Conservation (phyloP, 2,888 invertebrate species). For the Lasioglossum lativentre region DNA sequence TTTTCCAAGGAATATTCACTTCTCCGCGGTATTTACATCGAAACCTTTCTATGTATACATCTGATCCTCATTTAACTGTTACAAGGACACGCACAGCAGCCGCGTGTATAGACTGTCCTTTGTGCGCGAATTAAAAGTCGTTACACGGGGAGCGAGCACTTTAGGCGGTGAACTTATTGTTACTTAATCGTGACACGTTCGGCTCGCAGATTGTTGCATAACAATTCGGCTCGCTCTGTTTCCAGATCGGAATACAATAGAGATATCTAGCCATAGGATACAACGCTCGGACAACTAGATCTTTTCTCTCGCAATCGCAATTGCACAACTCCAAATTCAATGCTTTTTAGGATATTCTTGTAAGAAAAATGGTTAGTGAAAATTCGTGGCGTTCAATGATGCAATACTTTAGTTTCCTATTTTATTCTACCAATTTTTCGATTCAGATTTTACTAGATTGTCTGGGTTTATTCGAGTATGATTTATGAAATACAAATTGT, state of each 20-base stretch:
- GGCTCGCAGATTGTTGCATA: conserved; percentile 14
- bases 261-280: not conserved
- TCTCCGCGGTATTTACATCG: conserved; percentile 19
- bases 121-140: conserved; percentile 27
- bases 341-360: not conserved
- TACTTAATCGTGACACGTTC: conserved; percentile 13
- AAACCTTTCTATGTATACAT: conserved; percentile 32
- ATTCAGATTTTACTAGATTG: not conserved
- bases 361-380: not conserved
- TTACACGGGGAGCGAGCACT: not conserved
- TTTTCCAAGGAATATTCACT: not conserved
- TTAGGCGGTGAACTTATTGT: conserved; percentile 14
- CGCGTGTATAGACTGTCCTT: conserved; percentile 25
- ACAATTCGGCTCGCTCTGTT: not conserved
- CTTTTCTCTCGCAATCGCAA: not conserved
- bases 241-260: not conserved
- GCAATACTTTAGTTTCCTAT: not conserved
- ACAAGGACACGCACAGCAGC: conserved; percentile 43
- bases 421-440: not conserved
- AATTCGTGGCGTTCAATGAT: not conserved
- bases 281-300: not conserved
- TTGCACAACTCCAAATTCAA: not conserved
- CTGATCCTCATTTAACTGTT: conserved; percentile 31
- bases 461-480: not conserved
- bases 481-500: not conserved